A percentile compares a stretch with the other conserved stretches of the same genome.
Conservation (phyloP, 2,113 vertebrate species). For the Vanacampus margaritifer region DNA sequence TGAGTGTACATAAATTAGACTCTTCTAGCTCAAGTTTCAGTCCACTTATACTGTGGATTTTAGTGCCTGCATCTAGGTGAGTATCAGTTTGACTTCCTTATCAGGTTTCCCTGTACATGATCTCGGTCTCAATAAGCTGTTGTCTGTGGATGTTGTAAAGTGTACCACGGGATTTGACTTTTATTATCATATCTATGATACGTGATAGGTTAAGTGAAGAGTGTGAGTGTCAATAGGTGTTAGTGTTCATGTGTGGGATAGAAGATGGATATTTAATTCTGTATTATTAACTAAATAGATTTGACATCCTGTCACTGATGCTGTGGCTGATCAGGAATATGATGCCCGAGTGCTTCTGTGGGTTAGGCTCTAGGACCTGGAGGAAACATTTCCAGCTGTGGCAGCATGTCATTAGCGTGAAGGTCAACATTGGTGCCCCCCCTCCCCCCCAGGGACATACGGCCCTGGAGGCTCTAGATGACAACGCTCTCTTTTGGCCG, state of each 20-base stretch:
- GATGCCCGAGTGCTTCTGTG: conserved; percentile 10
- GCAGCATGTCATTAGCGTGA: conserved; percentile 42
- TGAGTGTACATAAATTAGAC: neutral
- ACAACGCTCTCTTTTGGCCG: conserved; percentile 26
- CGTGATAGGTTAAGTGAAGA: too few relatives aligned
- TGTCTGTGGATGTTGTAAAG: neutral
- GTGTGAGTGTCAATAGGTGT: neutral
- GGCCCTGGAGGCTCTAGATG: conserved; percentile 42
- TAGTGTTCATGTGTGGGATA: neutral
- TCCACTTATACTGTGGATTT: neutral
- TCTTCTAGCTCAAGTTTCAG: neutral
- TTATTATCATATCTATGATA: neutral
- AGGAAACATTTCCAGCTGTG: conserved; percentile 48
- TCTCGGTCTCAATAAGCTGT: neutral
- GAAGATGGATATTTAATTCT: neutral
- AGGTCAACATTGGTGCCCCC: conserved; percentile 57
- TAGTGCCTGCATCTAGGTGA: neutral
- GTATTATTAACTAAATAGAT: conserved; percentile 17
- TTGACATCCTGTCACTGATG: conserved; percentile 20
- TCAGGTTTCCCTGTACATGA: neutral
- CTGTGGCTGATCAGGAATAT: conserved; percentile 37
- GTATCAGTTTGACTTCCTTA: neutral
- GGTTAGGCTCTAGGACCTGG: conserved; percentile 40
- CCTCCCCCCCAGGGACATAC: conserved; percentile 50
- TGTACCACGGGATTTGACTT: neutral